Evolutionary conservation across 2,888 invertebrate species (phyloP), one percentile per base, ranked within the genome.

Genomic region (Pandemis heparana): DNA sequence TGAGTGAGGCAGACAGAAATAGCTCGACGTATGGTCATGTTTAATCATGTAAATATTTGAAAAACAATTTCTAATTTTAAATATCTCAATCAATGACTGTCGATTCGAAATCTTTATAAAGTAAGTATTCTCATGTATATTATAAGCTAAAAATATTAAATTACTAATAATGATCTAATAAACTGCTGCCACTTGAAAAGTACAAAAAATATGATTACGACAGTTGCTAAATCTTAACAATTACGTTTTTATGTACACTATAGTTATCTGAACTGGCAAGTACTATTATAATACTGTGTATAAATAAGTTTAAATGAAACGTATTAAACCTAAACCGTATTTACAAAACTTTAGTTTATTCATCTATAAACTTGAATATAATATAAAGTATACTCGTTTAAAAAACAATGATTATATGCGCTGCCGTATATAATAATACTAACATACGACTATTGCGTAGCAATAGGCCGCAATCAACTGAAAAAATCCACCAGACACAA

Each of bases 201-300:
- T 76, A 76, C 75, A 74, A 77, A 81, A 79, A 79, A 78, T 77
- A 80, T 85, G 86, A 87, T 88, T 86, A 87, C 83, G 84, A 86
- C 82, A 78, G 78, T 77, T 70, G 79, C 83, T 81, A 81, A 83
- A 81, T 79, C 78, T 78, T 74, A 74, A 65, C 59, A 69, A 32
- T 61, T 70, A 74, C 39, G 48, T 60, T 60, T 63, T 41, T 73
- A 74, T 91, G 91, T 90, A 91, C 74, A 82, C 84, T 85, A 87
- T 88, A 79, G 82, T 82, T 82, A 85, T 78, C 82, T 83, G 85
- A 88, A 90, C 90, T 92, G 94, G 94, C 94, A 94, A 93, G 92
- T 90, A 87, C 88, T 88, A 87, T 80, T 79, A 84, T 92, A 93
- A 94, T 93, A 93, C 94, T 94, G 94, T 88, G 89, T 89, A 89